A percentile compares a stretch with the other conserved stretches of the same genome.
phyloP scores from a whole-genome alignment of 2,113 vertebrate genomes.

The Pangasianodon hypophthalmus region DNA sequence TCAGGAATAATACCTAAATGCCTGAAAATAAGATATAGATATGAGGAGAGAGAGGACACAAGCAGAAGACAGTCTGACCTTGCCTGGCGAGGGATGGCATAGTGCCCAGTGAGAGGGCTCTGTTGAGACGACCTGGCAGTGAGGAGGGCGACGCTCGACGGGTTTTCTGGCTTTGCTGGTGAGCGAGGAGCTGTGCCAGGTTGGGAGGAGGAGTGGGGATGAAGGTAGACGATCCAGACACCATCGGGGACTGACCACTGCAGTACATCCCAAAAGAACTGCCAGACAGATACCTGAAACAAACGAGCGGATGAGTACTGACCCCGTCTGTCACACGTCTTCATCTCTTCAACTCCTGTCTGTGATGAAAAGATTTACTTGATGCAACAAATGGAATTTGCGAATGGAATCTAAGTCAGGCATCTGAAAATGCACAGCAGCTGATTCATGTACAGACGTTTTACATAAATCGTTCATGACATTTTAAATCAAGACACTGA shows the following conservation, averaged over 20 bases:
- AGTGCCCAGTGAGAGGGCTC: slow-evolving; percentile 89
- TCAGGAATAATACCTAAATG: background rate
- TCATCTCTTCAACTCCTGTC: background rate
- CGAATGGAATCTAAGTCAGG: background rate
- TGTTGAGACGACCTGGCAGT: slow-evolving; percentile 86
- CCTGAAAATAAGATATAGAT: background rate
- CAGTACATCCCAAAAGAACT: slow-evolving; percentile 69
- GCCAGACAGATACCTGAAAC: slow-evolving; percentile 83
- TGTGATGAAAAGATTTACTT: background rate
- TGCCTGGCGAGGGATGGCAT: slow-evolving; percentile 84
- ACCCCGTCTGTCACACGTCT: slow-evolving; percentile 39
- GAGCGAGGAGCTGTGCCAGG: slow-evolving; percentile 80
- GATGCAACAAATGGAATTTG: background rate
- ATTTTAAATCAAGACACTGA: background rate
- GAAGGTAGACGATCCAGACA: slow-evolving; percentile 69
- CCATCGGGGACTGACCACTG: slow-evolving; percentile 59
- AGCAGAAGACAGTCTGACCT: slow-evolving; percentile 72
- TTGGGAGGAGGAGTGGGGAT: slow-evolving; percentile 84
- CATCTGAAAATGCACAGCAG: no score
- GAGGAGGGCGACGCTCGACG: slow-evolving; percentile 82
- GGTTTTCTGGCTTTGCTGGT: slow-evolving; percentile 77
- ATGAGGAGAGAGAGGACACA: background rate
- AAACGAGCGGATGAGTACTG: slow-evolving; percentile 65
- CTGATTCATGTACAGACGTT: background rate
- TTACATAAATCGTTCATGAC: no score